These are phyloP conservation scores for Aphidius colemani DNA, from an alignment of 2,888 invertebrate species.

Conservation along the genomic window DNA sequence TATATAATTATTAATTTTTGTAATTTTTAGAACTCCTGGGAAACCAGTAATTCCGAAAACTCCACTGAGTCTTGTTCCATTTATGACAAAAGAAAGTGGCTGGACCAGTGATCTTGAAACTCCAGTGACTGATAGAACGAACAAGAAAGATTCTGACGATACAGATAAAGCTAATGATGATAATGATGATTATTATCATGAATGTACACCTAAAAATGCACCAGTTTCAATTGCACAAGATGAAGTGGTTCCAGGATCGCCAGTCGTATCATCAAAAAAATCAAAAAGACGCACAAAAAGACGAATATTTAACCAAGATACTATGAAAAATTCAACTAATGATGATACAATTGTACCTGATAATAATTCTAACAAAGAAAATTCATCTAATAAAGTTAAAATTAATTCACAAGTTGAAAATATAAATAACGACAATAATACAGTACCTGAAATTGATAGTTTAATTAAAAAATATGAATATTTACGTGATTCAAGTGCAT, in stretches of 20 bases:
- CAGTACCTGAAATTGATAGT: no score
- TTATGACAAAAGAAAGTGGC: conserved; percentile 40
- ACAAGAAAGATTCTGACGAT: background rate
- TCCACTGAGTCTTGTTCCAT: conserved; percentile 44
- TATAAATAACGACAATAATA: background rate
- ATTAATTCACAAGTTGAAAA: background rate
- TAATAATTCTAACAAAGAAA: background rate
- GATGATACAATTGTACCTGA: background rate
- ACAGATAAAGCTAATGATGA: background rate
- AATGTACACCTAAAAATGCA: background rate
- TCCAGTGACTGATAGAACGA: conserved; percentile 31
- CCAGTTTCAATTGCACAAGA: background rate
- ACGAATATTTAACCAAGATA: conserved; percentile 39
- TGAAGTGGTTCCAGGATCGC: conserved; percentile 37
- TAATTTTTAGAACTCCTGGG: conserved; percentile 36
- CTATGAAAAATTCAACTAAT: background rate
- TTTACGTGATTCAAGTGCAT: no score
- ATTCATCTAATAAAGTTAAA: background rate
- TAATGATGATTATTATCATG: background rate
- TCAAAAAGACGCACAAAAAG: conserved; percentile 38
- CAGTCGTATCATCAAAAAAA: conserved; percentile 39
- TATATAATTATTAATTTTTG: background rate
- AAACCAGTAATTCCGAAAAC: conserved; percentile 42
- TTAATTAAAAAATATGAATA: no score
- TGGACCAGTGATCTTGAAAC: conserved; percentile 52